Conservation (phyloP, 1,140 invertebrate species). For the Drosophila burlai region DNA sequence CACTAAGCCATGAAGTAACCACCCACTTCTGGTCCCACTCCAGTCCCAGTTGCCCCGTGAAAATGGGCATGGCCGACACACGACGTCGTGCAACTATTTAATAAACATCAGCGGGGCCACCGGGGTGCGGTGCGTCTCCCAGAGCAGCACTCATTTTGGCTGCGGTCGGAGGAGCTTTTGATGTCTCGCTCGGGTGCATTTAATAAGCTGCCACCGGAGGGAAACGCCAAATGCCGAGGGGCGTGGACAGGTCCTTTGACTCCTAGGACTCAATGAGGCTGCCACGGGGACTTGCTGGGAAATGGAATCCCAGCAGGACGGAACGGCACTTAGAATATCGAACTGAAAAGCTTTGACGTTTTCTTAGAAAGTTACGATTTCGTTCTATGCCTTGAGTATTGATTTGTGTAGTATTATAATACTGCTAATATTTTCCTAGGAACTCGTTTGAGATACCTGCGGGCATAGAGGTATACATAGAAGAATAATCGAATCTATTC, state of each 20-base stretch:
- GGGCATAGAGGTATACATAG: too few species aligned
- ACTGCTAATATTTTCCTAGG: neutral
- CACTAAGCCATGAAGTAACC: slow-evolving; percentile 47
- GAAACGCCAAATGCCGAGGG: neutral
- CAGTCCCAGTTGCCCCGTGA: neutral
- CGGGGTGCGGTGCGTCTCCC: neutral
- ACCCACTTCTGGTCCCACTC: neutral
- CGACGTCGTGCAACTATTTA: slow-evolving; percentile 69
- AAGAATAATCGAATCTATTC: too few species aligned
- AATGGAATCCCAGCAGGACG: neutral
- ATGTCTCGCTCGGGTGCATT: slow-evolving; percentile 75
- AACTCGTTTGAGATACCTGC: neutral
- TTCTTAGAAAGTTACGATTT: neutral
- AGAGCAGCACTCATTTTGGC: slow-evolving; percentile 30
- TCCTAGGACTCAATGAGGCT: slow-evolving; percentile 32
- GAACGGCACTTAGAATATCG: neutral
- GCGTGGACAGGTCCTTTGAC: slow-evolving; percentile 28
- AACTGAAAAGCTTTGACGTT: neutral
- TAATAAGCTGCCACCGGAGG: slow-evolving; percentile 60
- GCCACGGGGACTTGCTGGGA: slow-evolving; percentile 6
- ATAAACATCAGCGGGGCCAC: slow-evolving; percentile 66
- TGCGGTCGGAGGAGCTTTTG: slow-evolving; percentile 55
- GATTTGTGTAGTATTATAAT: neutral
- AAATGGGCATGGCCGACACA: slow-evolving; percentile 37
- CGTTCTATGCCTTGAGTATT: neutral